These are phyloP conservation scores for Baronia brevicornis DNA, from an alignment of 2,888 invertebrate genomes.

Conservation along the genomic window DNA sequence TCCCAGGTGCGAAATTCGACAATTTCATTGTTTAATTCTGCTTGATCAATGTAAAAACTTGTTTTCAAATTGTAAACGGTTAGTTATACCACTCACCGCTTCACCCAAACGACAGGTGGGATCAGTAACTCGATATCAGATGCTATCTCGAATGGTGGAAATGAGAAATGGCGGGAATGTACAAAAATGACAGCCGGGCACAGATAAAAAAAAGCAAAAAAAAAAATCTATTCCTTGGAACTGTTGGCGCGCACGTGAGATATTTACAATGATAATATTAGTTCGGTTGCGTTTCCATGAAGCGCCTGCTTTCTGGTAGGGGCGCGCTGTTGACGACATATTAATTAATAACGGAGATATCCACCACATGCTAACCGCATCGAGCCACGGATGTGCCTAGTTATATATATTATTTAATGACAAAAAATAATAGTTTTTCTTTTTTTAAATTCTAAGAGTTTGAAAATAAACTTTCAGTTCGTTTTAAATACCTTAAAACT, in stretches of 20 bases:
- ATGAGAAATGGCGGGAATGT: slow-evolving; percentile 42
- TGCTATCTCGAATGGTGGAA: slow-evolving; percentile 20
- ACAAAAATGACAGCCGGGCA: slow-evolving; percentile 43
- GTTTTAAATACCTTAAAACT: too few species aligned
- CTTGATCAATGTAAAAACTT: too few species aligned
- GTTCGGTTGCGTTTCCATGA: slow-evolving; percentile 53
- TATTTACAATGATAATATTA: slow-evolving; percentile 66
- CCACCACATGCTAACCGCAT: too few species aligned
- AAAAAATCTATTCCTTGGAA: slow-evolving; percentile 41
- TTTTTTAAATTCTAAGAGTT: too few species aligned
- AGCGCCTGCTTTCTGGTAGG: slow-evolving; percentile 26
- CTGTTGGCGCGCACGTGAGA: slow-evolving; percentile 35
- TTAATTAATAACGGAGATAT: slow-evolving; percentile 30
- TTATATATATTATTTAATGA: too few species aligned
- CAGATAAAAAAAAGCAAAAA: slow-evolving; percentile 14
- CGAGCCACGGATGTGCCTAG: too few species aligned
- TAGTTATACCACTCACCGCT: too few species aligned
- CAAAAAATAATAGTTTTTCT: too few species aligned
- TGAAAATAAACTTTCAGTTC: too few species aligned
- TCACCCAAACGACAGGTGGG: slow-evolving; percentile 47
- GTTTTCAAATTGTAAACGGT: too few species aligned
- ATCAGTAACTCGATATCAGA: slow-evolving; percentile 35
- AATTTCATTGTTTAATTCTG: too few species aligned
- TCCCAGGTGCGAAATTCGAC: too few species aligned
- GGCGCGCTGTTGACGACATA: slow-evolving; percentile 20